A percentile compares a stretch with the other conserved stretches of the same genome.
Evolutionary conservation across 2,113 vertebrate genomes (phyloP).

Genomic region (Rhea pennata): DNA sequence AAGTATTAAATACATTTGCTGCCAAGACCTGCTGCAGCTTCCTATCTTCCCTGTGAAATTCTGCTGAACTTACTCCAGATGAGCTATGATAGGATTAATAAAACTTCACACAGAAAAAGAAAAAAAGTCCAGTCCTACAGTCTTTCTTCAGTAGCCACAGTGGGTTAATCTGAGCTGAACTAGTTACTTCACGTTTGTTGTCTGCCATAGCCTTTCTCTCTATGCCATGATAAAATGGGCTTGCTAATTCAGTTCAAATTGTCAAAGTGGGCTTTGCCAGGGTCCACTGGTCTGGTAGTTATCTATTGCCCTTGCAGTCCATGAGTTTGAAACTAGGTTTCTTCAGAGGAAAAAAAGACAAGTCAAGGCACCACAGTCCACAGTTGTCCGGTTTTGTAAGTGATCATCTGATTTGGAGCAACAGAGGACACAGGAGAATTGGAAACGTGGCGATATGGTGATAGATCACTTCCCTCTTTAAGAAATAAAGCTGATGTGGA

Average conservation of each 20-base stretch:
- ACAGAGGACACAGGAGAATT: neutral
- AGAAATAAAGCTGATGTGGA: slow-evolving; percentile 55
- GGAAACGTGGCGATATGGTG: neutral
- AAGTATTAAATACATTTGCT: neutral
- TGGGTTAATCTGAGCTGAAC: neutral
- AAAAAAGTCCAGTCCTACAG: neutral
- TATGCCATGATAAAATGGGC: neutral
- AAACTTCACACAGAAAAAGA: neutral
- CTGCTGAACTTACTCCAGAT: neutral
- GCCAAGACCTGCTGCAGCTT: neutral
- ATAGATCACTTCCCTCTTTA: slow-evolving; percentile 34
- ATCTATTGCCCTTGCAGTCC: neutral
- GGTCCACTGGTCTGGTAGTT: neutral
- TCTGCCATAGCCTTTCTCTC: neutral
- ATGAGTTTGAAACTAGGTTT: neutral
- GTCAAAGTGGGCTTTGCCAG: neutral
- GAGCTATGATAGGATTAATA: neutral
- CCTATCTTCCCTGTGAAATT: neutral
- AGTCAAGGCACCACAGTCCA: neutral
- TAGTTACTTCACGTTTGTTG: neutral
- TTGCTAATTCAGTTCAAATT: neutral
- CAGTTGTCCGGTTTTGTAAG: neutral
- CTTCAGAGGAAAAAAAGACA: neutral
- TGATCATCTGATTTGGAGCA: neutral
- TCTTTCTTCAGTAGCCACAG: neutral